Evolutionary conservation across 2,113 vertebrate genomes (phyloP).

Genomic region (Marmota flaviventris): DNA sequence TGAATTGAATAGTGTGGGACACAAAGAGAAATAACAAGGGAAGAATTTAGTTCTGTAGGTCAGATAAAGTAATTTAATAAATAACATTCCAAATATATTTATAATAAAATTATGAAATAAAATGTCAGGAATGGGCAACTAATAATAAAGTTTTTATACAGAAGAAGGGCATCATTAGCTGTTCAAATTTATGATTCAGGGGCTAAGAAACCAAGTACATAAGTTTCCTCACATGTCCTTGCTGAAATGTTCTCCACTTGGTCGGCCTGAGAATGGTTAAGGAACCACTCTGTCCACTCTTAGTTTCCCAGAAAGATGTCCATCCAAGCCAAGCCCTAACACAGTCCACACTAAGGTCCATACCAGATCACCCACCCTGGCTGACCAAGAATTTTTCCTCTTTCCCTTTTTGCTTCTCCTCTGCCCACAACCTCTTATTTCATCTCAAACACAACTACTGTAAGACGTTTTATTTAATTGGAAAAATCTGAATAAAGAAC

Average conservation of each 20-base stretch:
- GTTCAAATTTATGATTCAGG: neutral
- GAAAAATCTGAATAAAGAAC: slow-evolving; percentile 74
- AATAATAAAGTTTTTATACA: neutral
- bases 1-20: neutral
- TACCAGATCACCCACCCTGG: neutral
- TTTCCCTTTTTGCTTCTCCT: neutral
- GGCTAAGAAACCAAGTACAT: neutral
- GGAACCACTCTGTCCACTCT: neutral
- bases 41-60: slow-evolving; percentile 40
- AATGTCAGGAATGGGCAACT: slow-evolving; percentile 20
- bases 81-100: slow-evolving; percentile 55
- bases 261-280: neutral
- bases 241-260: neutral
- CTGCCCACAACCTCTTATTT: slow-evolving; percentile 50
- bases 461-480: slow-evolving; percentile 83
- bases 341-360: fast-evolving
- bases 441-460: slow-evolving; percentile 64
- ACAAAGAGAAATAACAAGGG: slow-evolving; percentile 3
- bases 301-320: too few relatives aligned
- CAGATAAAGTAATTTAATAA: slow-evolving; percentile 62
- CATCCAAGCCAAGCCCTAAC: neutral
- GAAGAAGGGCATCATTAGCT: neutral
- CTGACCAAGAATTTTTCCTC: neutral
- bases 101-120: slow-evolving; percentile 54
- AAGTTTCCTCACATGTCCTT: neutral